Conservation (phyloP, 2,113 vertebrate species). For the Deroptyus accipitrinus region DNA sequence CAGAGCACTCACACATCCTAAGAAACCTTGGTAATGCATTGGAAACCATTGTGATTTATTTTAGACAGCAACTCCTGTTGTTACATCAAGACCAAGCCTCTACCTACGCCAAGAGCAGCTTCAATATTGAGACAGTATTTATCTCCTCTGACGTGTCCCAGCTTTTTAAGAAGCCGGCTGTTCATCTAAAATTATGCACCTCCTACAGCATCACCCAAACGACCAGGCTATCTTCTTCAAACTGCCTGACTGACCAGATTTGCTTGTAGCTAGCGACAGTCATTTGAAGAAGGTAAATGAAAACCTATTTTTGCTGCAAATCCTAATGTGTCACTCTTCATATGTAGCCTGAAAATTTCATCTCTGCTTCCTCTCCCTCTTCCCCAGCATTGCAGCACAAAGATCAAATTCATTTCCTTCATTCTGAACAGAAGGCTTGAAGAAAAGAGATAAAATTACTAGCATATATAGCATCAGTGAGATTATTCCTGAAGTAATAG, state of each 20-base stretch:
- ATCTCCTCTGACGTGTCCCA: background rate
- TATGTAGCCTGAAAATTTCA: background rate
- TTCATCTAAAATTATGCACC: background rate
- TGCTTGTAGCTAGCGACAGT: background rate
- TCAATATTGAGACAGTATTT: background rate
- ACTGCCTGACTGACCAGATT: background rate
- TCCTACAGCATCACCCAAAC: background rate
- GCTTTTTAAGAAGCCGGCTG: background rate
- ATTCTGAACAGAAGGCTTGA: constrained; percentile 22
- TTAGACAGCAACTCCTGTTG: background rate
- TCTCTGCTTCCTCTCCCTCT: background rate
- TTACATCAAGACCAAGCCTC: background rate
- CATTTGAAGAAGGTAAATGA: background rate
- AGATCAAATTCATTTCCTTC: constrained; percentile 40
- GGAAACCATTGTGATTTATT: background rate
- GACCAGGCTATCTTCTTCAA: background rate
- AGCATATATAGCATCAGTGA: background rate
- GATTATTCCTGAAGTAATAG: constrained; percentile 47
- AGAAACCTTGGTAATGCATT: background rate
- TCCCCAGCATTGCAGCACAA: background rate
- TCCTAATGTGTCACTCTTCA: background rate
- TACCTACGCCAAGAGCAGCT: background rate
- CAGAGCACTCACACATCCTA: background rate
- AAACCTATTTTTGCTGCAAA: background rate
- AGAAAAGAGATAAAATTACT: constrained; percentile 53